phyloP scores from a whole-genome alignment of 2,888 invertebrate species.

The Macrosoma leucophasiata region DNA sequence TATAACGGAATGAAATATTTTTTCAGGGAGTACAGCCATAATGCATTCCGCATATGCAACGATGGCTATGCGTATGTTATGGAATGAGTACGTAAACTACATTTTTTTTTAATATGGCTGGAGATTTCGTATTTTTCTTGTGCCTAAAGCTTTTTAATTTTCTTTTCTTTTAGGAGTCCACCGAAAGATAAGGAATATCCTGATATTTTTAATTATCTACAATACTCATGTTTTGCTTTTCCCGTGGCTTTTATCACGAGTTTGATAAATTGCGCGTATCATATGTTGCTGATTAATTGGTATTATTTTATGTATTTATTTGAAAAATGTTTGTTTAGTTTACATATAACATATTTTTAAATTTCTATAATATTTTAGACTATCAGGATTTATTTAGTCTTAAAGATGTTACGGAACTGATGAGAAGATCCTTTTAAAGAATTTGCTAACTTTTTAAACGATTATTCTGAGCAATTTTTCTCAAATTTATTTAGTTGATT shows the following conservation, averaged over 20 bases:
- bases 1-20: conserved; percentile 7
- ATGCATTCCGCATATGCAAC: conserved; percentile 36
- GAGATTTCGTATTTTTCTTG: too few species aligned
- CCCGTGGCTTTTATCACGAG: conserved; percentile 43
- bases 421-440: too few species aligned
- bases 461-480: too few species aligned
- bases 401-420: too few species aligned
- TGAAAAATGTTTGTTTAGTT: conserved; percentile 2
- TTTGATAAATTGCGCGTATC: conserved; percentile 36
- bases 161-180: conserved; percentile 26
- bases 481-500: too few species aligned
- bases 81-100: conserved; percentile 43
- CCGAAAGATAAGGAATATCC: conserved; percentile 26
- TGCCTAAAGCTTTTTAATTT: too few species aligned
- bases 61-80: conserved; percentile 38
- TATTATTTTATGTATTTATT: conserved; percentile 21
- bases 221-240: conserved; percentile 45
- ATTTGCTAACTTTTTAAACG: too few species aligned
- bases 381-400: too few species aligned
- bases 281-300: conserved; percentile 36
- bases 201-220: conserved; percentile 53
- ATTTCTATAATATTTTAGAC: too few species aligned
- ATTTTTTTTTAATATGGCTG: too few species aligned
- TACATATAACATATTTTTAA: conserved; percentile 1
- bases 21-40: conserved; percentile 47